Evolutionary conservation across 1,140 invertebrate species (phyloP), one percentile per base, ranked within the genome.

Genomic region (Ips typographus): DNA sequence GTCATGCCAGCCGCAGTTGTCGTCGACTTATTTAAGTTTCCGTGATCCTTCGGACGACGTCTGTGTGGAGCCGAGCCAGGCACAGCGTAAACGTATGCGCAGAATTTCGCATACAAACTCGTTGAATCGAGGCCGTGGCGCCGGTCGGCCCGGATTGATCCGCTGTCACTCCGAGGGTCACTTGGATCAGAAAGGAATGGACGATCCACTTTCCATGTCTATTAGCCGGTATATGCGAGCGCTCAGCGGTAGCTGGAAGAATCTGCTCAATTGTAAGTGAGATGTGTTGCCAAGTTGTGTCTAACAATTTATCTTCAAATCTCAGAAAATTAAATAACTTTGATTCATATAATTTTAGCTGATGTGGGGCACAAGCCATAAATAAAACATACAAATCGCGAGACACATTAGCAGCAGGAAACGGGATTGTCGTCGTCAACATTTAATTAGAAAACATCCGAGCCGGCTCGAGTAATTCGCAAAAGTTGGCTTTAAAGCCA

Each of bases 211-310:
- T 36, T 82, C 81, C 40, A 82, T 84, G 47, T 83, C 83, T 38
- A 81, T 86, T 70, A 85, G 85, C 76, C 83, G 85, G 72, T 88
- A 85, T 76, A 83, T 88, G 42, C 83, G 84, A 57, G 85, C 83
- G 4, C 81, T 87, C 53, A 85, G 85, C 72, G 86, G 86, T 41
- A 86, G 85, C 75, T 88, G 86, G 86, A 88, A 85, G 77, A 88
- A 88, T 78, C 82, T 88, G 63, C 81, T 88, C 71, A 82, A 85
- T 84, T 81, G 86, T 88, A 84, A 87, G 86, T 88, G 2, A 7
- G 22, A 49, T 49, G 7, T 49, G 44, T 49, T 49, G 22, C 22
- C 22, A 22, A 22, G 22, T 22, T 22, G 22, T 22, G 22, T 22
- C 22, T 22, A 22, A 22, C 22, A 22, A 22, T 22, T 22, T 22